These are phyloP conservation scores for Opisthograptis luteolata DNA, from an alignment of 2,888 invertebrate genomes.

Conservation along the genomic window DNA sequence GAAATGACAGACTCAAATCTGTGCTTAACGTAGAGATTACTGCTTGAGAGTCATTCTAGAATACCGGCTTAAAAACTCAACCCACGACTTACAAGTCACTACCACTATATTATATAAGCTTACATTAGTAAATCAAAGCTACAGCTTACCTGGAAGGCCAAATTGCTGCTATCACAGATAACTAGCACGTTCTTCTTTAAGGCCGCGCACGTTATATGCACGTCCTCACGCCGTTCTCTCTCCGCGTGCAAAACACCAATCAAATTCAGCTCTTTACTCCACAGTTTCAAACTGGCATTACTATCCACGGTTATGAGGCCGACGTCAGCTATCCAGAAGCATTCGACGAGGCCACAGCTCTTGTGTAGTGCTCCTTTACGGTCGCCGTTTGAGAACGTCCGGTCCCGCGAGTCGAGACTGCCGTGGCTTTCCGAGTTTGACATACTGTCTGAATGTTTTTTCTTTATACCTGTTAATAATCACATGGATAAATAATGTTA, in stretches of 20 bases:
- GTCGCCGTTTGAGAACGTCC: constrained; percentile 58
- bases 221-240: constrained; percentile 64
- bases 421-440: constrained; percentile 64
- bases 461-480: constrained; percentile 64
- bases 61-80: too few species aligned
- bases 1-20: too few species aligned
- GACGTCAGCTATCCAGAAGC: constrained; percentile 61
- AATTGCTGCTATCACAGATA: constrained; percentile 66
- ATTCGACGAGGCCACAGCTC: constrained; percentile 60
- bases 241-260: constrained; percentile 60
- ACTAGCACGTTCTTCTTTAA: constrained; percentile 66
- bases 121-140: too few species aligned
- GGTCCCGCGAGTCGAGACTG: constrained; percentile 58
- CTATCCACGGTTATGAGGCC: constrained; percentile 70
- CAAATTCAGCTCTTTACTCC: constrained; percentile 61
- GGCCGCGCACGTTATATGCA: constrained; percentile 61
- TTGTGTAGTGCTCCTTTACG: constrained; percentile 52
- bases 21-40: too few species aligned
- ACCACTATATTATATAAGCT: too few species aligned
- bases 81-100: too few species aligned
- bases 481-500: too few species aligned
- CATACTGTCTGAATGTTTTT: constrained; percentile 54
- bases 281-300: constrained; percentile 71
- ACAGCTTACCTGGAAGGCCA: constrained; percentile 64
- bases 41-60: too few species aligned